Percentiles rank a stretch among this genome's conserved stretches.
Conservation (phyloP, 2,888 invertebrate genomes). For the Thysanoteuthis rhombus region DNA sequence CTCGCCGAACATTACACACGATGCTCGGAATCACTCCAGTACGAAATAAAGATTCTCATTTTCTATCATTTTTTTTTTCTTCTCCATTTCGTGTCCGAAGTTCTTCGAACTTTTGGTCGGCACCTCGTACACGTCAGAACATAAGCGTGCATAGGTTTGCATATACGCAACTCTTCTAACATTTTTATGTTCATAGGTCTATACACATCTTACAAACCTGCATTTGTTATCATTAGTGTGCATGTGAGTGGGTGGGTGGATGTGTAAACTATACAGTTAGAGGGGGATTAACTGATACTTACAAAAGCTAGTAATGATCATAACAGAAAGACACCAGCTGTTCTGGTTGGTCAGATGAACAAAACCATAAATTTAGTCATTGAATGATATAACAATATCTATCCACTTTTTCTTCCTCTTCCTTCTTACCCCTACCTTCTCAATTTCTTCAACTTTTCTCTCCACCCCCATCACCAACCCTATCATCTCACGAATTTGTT, state of each 20-base stretch:
- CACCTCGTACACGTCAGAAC: too few relatives aligned
- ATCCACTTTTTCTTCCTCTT: too few relatives aligned
- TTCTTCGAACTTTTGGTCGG: too few relatives aligned
- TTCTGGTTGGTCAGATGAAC: conserved; percentile 12
- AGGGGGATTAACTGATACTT: not conserved
- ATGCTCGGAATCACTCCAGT: too few relatives aligned
- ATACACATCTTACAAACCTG: too few relatives aligned
- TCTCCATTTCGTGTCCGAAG: too few relatives aligned
- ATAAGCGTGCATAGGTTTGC: too few relatives aligned
- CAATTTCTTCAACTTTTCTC: not conserved
- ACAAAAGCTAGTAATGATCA: not conserved
- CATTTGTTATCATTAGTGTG: not conserved
- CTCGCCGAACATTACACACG: too few relatives aligned
- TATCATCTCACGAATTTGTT: not conserved
- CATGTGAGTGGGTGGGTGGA: not conserved
- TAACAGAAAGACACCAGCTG: conserved; percentile 1
- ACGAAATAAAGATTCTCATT: too few relatives aligned
- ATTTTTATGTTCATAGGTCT: too few relatives aligned
- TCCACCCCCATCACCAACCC: not conserved
- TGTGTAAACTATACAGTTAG: not conserved
- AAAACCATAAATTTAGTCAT: conserved; percentile 12
- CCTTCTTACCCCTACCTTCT: not conserved
- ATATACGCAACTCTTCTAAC: too few relatives aligned
- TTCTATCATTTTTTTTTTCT: too few relatives aligned
- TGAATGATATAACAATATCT: not conserved